phyloP scores from a whole-genome alignment of 92 coral and sea anemone species.

The Palythoa grandiflora region DNA sequence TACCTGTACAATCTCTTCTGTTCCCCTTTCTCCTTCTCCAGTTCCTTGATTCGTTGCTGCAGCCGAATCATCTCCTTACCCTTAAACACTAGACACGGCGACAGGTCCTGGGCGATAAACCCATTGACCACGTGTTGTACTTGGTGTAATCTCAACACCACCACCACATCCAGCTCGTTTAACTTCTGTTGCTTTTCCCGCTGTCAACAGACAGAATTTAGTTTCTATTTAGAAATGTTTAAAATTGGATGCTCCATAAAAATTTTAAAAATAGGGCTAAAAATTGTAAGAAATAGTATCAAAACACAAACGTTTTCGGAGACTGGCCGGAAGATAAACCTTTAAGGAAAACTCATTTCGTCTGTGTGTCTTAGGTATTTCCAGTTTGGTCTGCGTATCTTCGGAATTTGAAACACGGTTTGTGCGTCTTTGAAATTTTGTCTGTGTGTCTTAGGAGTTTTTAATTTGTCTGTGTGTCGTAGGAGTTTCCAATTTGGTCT shows the following conservation, averaged over 20 bases:
- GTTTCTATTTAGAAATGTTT: background rate
- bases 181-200: conserved; percentile 98
- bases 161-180: conserved; percentile 98
- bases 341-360: too few relatives aligned
- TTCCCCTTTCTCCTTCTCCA: conserved; percentile 94
- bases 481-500: too few relatives aligned
- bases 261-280: background rate
- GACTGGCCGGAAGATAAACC: too few relatives aligned
- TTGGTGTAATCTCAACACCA: conserved; percentile 86
- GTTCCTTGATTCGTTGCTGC: conserved; percentile 89
- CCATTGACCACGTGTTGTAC: conserved; percentile 90
- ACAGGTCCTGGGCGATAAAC: conserved; percentile 85
- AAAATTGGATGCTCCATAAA: background rate
- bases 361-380: too few relatives aligned
- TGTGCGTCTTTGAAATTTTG: too few relatives aligned
- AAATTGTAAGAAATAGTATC: too few relatives aligned
- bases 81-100: conserved; percentile 86
- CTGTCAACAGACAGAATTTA: conserved; percentile 41
- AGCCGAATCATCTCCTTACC: conserved; percentile 87
- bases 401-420: too few relatives aligned
- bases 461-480: too few relatives aligned
- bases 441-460: too few relatives aligned
- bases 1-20: conserved; percentile 93
- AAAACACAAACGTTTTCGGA: too few relatives aligned
- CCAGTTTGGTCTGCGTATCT: too few relatives aligned